phyloP scores from a whole-genome alignment of 2,113 vertebrate species.

The Chloropsis hardwickii region DNA sequence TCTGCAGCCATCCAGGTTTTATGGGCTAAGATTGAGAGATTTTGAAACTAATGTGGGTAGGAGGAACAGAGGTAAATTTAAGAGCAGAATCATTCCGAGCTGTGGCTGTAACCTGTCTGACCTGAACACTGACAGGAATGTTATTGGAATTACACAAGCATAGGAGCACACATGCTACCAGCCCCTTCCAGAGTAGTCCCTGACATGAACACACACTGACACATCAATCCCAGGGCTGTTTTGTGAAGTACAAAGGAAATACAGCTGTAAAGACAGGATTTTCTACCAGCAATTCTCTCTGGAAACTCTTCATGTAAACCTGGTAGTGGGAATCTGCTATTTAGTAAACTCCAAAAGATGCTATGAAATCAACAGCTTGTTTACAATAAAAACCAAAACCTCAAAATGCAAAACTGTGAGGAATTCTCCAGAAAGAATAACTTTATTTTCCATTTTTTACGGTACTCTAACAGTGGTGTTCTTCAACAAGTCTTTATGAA shows the following conservation, averaged over 20 bases:
- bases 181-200: background rate
- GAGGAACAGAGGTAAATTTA: background rate
- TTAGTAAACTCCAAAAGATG: background rate
- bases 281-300: background rate
- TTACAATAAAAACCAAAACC: background rate
- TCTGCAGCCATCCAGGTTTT: background rate
- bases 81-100: rapidly evolving
- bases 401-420: background rate
- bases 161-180: background rate
- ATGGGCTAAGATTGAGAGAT: too few species aligned
- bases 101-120: background rate
- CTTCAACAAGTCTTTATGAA: background rate
- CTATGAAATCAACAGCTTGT: background rate
- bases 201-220: background rate
- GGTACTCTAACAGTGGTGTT: background rate
- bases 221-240: background rate
- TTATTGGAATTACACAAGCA: background rate
- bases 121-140: background rate
- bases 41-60: background rate
- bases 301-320: background rate
- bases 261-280: background rate
- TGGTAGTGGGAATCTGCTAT: background rate
- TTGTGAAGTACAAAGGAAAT: background rate
- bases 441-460: background rate
- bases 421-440: background rate